Conservation (phyloP, 2,888 invertebrate genomes). For the Siphlonurus alternatus region DNA sequence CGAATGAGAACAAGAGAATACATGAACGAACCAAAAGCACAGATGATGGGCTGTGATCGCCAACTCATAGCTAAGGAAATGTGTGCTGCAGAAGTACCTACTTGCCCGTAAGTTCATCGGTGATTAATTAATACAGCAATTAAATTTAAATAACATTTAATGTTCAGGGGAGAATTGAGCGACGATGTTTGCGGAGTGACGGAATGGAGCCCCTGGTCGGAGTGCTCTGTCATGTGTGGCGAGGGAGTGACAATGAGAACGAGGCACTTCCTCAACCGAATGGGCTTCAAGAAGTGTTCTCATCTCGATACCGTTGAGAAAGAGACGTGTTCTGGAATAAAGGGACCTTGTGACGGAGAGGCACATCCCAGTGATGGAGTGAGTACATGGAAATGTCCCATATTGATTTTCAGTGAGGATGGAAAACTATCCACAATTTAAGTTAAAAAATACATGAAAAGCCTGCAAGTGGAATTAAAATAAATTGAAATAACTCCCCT, state of each 20-base stretch:
- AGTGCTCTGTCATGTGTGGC: constrained; percentile 77
- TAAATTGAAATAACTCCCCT: no score
- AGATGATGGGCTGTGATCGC: constrained; percentile 46
- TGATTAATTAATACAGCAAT: neutral
- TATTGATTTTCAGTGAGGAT: neutral
- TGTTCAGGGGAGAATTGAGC: constrained; percentile 23
- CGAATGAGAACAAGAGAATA: constrained; percentile 62
- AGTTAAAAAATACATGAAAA: no score
- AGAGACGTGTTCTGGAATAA: constrained; percentile 38
- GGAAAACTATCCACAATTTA: no score
- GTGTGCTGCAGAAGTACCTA: constrained; percentile 61
- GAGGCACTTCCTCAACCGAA: constrained; percentile 52
- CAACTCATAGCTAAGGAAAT: constrained; percentile 70
- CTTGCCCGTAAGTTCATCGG: constrained; percentile 46
- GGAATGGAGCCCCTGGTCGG: constrained; percentile 65
- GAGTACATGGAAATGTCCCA: neutral
- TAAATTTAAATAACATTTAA: neutral
- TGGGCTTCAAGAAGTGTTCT: constrained; percentile 66
- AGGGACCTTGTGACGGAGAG: neutral
- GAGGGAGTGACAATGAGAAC: constrained; percentile 57
- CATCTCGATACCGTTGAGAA: constrained; percentile 61
- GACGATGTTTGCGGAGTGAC: constrained; percentile 40
- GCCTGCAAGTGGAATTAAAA: no score
- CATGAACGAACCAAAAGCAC: constrained; percentile 50
- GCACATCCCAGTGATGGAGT: neutral